phyloP scores from a whole-genome alignment of 2,797 vertebrate species.

The Myotis myotis region DNA sequence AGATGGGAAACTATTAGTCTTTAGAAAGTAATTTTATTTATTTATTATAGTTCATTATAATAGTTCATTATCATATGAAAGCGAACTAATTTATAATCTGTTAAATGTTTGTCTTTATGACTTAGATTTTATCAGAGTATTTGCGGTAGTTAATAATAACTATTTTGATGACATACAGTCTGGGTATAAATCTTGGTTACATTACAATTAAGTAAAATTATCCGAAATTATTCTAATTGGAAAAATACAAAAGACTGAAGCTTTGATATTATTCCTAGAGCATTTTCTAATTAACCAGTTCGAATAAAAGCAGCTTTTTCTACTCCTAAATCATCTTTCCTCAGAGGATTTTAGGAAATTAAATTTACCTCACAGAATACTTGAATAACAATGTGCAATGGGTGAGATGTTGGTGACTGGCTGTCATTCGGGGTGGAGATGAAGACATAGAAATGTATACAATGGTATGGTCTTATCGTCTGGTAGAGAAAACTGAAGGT shows the following conservation, averaged over 20 bases:
- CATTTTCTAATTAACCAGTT: background rate
- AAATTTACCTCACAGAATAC: background rate
- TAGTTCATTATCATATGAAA: background rate
- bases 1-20: background rate
- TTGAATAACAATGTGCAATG: background rate
- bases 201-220: background rate
- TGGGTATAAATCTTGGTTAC: background rate
- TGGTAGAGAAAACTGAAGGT: background rate
- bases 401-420: background rate
- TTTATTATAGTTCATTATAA: background rate
- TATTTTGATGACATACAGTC: background rate
- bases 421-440: background rate
- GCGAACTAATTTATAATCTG: background rate
- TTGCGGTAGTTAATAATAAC: background rate
- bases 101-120: background rate
- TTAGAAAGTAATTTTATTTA: background rate
- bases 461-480: background rate
- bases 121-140: background rate
- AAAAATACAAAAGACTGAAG: background rate
- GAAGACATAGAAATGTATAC: background rate
- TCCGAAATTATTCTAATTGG: background rate
- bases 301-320: background rate
- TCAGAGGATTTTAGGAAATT: background rate
- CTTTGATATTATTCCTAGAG: background rate
- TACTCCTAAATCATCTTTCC: background rate